Evolutionary conservation across 2,888 invertebrate species (phyloP), one percentile per base, ranked within the genome.

Genomic region (Pseudanteris insignis): DNA sequence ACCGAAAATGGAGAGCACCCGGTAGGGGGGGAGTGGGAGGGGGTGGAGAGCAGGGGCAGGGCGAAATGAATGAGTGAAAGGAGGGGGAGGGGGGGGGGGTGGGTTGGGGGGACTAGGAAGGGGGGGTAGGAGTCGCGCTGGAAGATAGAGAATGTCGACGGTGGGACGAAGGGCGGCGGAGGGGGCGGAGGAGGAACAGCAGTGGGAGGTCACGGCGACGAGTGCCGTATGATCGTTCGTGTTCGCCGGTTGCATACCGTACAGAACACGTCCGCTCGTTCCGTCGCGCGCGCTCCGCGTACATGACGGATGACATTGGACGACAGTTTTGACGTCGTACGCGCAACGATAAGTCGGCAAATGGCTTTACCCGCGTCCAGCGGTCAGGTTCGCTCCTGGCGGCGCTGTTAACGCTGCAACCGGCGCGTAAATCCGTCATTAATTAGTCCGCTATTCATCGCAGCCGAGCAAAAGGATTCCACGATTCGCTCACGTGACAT

Each of bases 401-500:
- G 63, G 60, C 63, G 54, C 69, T 67, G 70, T 75, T 73, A 73
- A 53, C 70, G 64, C 68, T 69, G 51, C 66, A 74, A 77, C 69
- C 76, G 72, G 74, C 70, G 76, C 78, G 73, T 78, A 70, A 74
- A 74, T 78, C 77, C 77, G 73, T 76, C 73, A 78, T 78, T 76
- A 77, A 77, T 74, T 61, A 69, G 61, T 57, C 38, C 34, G 15
- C 24, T 50, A 57, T 60, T 58, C 54, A 58, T 18, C 21, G 44
- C 38, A 18, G 25, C 33, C 15, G 18, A 25, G 11, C n/a, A 10
- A 46, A 51, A 46, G 33, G 40, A 13, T 40, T 46, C 29, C 40
- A 46, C 36, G 29, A 46, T 59, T 43, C 2, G 10, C 12, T 12
- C 26, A 38, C 28, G 38, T 15, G 25, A 37, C 25, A 9, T 13